Conservation (phyloP, 2,888 invertebrate species). For the Microctonus brassicae region DNA sequence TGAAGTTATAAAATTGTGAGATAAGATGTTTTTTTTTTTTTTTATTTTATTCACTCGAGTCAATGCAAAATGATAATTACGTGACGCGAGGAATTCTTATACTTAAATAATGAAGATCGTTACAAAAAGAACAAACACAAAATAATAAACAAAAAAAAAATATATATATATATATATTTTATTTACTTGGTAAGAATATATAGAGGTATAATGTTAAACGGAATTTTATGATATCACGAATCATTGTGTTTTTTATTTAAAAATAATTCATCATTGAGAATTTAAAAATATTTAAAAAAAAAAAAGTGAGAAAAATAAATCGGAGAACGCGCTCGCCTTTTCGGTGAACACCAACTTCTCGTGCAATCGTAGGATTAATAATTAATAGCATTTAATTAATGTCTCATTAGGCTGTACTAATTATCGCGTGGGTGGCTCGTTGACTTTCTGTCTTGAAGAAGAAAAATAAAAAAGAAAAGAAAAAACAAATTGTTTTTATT, state of each 20-base stretch:
- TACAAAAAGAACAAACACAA: constrained; percentile 31
- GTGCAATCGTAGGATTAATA: constrained; percentile 62
- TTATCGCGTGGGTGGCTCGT: constrained; percentile 37
- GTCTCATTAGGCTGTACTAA: constrained; percentile 44
- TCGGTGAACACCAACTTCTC: constrained; percentile 51
- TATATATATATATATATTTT: constrained; percentile 42
- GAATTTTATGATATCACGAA: constrained; percentile 15
- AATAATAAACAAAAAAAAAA: constrained; percentile 33
- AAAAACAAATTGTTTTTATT: not conserved
- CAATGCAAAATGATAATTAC: constrained; percentile 38
- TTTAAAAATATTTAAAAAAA: constrained; percentile 16
- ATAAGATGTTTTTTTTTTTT: constrained; percentile 12
- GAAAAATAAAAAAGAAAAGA: not conserved
- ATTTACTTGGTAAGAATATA: constrained; percentile 42
- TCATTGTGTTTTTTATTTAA: constrained; percentile 19
- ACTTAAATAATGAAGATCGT: constrained; percentile 41
- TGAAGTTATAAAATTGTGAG: constrained; percentile 28
- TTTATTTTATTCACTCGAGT: constrained; percentile 39
- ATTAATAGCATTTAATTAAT: constrained; percentile 40
- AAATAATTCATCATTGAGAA: constrained; percentile 13
- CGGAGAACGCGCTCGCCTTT: constrained; percentile 40
- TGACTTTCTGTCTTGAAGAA: constrained; percentile 15
- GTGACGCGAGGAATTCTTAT: constrained; percentile 35
- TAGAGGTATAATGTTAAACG: constrained; percentile 12
- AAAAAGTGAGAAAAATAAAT: not conserved